Conservation (phyloP, 2,797 vertebrate genomes). For the Vespertilio murinus region DNA sequence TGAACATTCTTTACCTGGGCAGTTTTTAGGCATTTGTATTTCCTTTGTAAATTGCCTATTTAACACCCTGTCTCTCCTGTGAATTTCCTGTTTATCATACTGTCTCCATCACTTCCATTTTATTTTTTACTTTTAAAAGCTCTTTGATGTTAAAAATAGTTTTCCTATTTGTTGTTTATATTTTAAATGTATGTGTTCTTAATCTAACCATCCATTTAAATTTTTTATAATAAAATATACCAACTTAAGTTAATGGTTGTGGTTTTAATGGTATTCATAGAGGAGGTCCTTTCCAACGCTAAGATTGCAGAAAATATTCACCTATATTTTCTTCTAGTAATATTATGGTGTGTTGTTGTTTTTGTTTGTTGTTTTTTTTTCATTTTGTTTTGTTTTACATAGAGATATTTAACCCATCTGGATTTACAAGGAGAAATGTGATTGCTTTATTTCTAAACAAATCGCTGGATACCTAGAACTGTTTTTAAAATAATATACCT, state of each 20-base stretch:
- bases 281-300: neutral
- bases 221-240: neutral
- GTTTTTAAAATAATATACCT: neutral
- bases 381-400: neutral
- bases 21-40: neutral
- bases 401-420: neutral
- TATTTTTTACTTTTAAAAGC: neutral
- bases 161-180: neutral
- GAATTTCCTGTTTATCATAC: neutral
- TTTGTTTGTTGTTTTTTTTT: no score
- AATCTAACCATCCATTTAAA: neutral
- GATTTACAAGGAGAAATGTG: neutral
- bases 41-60: neutral
- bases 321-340: neutral
- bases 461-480: neutral
- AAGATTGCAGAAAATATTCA: neutral
- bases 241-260: neutral
- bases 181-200: neutral
- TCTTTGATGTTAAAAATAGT: neutral
- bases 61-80: neutral
- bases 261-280: neutral
- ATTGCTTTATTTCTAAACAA: neutral
- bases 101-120: neutral
- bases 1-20: neutral
- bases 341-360: neutral